These are phyloP conservation scores for Iphiclides podalirius DNA, from an alignment of 2,888 invertebrate genomes.

Conservation along the genomic window DNA sequence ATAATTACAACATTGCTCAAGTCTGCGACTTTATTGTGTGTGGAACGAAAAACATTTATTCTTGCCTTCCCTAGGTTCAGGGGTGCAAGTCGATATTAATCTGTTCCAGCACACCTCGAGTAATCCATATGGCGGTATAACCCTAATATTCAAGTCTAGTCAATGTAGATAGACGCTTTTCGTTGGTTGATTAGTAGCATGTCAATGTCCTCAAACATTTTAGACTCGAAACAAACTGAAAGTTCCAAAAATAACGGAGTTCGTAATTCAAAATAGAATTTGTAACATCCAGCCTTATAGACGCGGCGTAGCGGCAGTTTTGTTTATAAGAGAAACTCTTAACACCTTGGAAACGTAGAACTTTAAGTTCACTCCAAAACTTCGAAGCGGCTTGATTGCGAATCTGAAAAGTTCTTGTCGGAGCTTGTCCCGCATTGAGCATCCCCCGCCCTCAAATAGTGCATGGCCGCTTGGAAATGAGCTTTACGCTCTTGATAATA, in stretches of 20 bases:
- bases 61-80: too few relatives aligned
- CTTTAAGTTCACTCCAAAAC: conserved; percentile 62
- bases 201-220: too few relatives aligned
- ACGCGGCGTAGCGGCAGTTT: conserved; percentile 5
- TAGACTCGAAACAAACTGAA: background rate
- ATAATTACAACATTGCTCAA: too few relatives aligned
- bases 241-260: background rate
- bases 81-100: too few relatives aligned
- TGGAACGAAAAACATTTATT: too few relatives aligned
- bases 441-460: conserved; percentile 26
- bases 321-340: conserved; percentile 15
- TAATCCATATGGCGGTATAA: too few relatives aligned
- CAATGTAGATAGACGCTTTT: too few relatives aligned
- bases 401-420: conserved; percentile 61
- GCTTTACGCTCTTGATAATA: conserved; percentile 9
- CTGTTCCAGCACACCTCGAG: too few relatives aligned
- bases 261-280: background rate
- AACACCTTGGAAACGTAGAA: conserved; percentile 50
- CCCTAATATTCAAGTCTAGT: too few relatives aligned
- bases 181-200: too few relatives aligned
- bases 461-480: conserved; percentile 22
- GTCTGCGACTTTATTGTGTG: too few relatives aligned
- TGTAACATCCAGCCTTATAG: conserved; percentile 9
- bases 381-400: conserved; percentile 60
- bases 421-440: conserved; percentile 29